A percentile compares a stretch with the other conserved stretches of the same genome.
These are phyloP conservation scores for Heteronetta atricapilla DNA, from an alignment of 2,113 vertebrate genomes.

Conservation along the genomic window DNA sequence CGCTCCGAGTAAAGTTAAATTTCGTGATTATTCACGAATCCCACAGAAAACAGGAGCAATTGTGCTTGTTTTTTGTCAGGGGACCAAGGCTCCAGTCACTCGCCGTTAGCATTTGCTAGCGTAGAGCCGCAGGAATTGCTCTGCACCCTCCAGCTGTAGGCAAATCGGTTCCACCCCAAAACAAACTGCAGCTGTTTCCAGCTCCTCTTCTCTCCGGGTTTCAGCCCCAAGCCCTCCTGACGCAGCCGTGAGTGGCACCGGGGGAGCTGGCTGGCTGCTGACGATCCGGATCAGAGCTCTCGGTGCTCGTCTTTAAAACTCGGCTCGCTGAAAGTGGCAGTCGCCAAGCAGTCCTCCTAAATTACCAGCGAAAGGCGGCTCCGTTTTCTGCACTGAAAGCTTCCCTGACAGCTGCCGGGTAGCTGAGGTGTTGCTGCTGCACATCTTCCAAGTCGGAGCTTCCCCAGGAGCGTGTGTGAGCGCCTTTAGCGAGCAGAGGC, in stretches of 20 bases:
- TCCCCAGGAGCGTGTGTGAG: not conserved
- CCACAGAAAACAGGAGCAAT: accelerated
- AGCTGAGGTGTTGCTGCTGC: not conserved
- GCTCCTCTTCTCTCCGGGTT: accelerated
- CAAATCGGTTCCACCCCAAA: not conserved
- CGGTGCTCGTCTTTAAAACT: not conserved
- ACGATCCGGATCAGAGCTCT: accelerated
- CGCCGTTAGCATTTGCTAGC: not conserved
- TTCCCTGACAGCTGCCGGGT: not conserved
- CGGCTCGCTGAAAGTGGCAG: not conserved
- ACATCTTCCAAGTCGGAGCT: not conserved
- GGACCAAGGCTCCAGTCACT: not conserved
- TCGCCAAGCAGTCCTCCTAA: not conserved
- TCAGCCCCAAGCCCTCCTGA: not conserved
- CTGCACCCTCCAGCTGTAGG: not conserved
- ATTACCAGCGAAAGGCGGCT: not conserved
- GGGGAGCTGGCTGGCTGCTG: not conserved
- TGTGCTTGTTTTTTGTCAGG: not conserved
- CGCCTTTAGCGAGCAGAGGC: accelerated
- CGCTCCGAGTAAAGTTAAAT: not conserved
- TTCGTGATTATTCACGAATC: not conserved
- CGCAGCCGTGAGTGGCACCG: not conserved
- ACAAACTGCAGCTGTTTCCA: not conserved
- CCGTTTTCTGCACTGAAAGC: not conserved
- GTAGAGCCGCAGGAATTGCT: not conserved